Conservation (phyloP, 1,140 invertebrate species). For the Lepidotrigona ventralis region DNA sequence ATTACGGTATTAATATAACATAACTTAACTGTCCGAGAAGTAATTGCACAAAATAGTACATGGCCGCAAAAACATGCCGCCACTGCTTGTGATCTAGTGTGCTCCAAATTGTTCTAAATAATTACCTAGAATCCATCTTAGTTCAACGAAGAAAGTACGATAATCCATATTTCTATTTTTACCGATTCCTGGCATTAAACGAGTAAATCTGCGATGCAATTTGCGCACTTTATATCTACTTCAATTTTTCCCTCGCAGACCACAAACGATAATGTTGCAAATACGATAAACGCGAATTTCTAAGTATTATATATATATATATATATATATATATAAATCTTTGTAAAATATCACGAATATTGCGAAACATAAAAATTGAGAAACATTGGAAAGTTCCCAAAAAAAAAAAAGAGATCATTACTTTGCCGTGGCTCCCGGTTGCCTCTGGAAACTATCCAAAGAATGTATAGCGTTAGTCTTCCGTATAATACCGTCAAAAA, state of each 20-base stretch:
- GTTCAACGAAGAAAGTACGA: neutral
- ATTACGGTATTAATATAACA: neutral
- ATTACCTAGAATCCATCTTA: constrained; percentile 5
- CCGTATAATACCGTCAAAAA: constrained; percentile 24
- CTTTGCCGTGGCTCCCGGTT: constrained; percentile 38
- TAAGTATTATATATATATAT: neutral
- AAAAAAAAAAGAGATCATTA: constrained; percentile 48
- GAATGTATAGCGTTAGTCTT: constrained; percentile 20
- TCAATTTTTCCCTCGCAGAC: neutral
- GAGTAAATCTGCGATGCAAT: neutral
- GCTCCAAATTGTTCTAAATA: neutral
- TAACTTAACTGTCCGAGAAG: neutral
- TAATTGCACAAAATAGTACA: neutral
- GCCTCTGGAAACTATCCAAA: constrained; percentile 51
- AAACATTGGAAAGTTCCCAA: constrained; percentile 50
- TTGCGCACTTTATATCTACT: neutral
- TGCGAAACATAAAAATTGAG: constrained; percentile 23
- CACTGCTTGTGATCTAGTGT: too few relatives aligned
- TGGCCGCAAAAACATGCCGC: too few relatives aligned
- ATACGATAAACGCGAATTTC: neutral
- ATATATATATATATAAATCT: neutral
- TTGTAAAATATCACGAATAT: constrained; percentile 17
- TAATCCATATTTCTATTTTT: neutral
- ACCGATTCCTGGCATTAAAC: too few relatives aligned
- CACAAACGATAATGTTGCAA: neutral